Percentiles rank a stretch among this genome's conserved stretches.
phyloP scores from a whole-genome alignment of 1,140 invertebrate species.

The Branchinecta lindahli region DNA sequence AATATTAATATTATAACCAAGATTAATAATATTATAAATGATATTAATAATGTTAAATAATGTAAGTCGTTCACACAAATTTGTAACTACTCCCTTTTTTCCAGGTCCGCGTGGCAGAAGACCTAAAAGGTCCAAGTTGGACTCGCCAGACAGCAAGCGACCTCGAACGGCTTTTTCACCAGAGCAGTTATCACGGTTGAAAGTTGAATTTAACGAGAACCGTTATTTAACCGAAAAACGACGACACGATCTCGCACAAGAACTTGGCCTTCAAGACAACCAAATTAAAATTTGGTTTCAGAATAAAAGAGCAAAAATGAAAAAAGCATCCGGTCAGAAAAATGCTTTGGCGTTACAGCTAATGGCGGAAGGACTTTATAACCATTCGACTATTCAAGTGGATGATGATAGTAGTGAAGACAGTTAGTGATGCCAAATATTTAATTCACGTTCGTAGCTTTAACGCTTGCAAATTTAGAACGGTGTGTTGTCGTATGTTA shows the following conservation, averaged over 20 bases:
- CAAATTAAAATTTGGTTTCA: slow-evolving; percentile 54
- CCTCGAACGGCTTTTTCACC: slow-evolving; percentile 31
- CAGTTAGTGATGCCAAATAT: slow-evolving; percentile 9
- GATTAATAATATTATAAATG: too few relatives aligned
- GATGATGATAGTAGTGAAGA: slow-evolving; percentile 28
- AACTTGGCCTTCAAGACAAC: slow-evolving; percentile 42
- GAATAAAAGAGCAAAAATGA: slow-evolving; percentile 50
- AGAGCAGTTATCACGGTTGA: slow-evolving; percentile 29
- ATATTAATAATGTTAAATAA: too few relatives aligned
- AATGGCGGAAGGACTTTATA: slow-evolving; percentile 46
- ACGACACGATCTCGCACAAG: slow-evolving; percentile 38
- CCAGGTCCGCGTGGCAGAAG: slow-evolving; percentile 18
- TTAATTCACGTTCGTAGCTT: slow-evolving; percentile 10
- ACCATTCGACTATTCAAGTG: slow-evolving; percentile 36
- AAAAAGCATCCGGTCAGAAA: slow-evolving; percentile 39
- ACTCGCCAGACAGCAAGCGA: slow-evolving; percentile 28
- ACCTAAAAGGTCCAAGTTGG: slow-evolving; percentile 14
- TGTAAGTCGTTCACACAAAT: too few relatives aligned
- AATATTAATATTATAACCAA: too few relatives aligned
- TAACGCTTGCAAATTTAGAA: neutral
- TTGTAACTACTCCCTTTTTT: neutral
- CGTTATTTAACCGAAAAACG: slow-evolving; percentile 41
- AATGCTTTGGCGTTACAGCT: slow-evolving; percentile 40
- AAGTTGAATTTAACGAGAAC: slow-evolving; percentile 31
- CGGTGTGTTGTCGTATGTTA: too few relatives aligned